Conservation (phyloP, 2,113 vertebrate species). For the Paramisgurnus dabryanus region DNA sequence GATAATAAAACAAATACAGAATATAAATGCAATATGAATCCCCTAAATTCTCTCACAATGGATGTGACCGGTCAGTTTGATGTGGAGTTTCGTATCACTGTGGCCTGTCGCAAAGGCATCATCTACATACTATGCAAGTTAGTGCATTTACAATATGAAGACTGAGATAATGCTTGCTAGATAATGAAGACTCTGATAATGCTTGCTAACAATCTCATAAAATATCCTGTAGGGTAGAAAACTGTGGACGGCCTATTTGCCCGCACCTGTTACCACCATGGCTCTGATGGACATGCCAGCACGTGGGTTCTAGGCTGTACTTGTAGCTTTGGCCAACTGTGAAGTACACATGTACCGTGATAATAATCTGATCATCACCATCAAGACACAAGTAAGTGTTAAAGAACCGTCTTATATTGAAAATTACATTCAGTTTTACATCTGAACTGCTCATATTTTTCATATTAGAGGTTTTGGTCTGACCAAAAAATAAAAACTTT, state of each 20-base stretch:
- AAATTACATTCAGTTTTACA: neutral
- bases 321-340: conserved; percentile 81
- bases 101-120: conserved; percentile 83
- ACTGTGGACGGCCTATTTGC: conserved; percentile 78
- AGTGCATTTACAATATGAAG: conserved; percentile 58
- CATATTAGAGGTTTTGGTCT: no score
- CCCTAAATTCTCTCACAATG: conserved; percentile 55
- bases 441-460: no score
- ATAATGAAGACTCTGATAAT: neutral
- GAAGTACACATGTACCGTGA: conserved; percentile 87
- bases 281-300: conserved; percentile 80
- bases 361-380: conserved; percentile 79
- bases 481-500: no score
- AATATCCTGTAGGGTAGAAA: conserved; percentile 79
- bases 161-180: no score
- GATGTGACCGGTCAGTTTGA: conserved; percentile 88
- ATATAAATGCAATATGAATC: no score
- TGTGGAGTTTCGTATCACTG: conserved; percentile 85
- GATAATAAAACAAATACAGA: no score
- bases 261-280: conserved; percentile 81
- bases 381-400: conserved; percentile 74
- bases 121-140: conserved; percentile 88
- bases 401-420: neutral
- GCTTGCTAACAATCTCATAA: neutral
- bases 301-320: conserved; percentile 81